A percentile compares a stretch with the other conserved stretches of the same genome.
phyloP scores from a whole-genome alignment of 2,113 vertebrate species.

The Procavia capensis region DNA sequence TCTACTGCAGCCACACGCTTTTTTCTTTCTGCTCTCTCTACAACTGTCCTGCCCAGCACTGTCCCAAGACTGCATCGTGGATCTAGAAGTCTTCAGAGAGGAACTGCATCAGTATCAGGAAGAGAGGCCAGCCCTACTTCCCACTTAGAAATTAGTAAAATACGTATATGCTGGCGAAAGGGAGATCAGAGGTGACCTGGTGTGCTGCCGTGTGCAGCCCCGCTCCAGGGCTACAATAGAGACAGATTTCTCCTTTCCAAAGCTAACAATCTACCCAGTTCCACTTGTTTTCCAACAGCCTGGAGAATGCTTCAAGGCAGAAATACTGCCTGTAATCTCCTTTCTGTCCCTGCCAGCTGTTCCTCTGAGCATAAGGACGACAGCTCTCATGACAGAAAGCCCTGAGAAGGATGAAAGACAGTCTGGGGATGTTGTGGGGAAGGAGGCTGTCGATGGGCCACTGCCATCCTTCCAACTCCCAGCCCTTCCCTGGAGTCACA shows the following conservation, averaged over 20 bases:
- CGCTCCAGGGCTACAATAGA: neutral
- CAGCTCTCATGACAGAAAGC: neutral
- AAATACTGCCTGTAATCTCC: conserved; percentile 69
- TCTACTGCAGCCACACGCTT: neutral
- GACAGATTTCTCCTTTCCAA: conserved; percentile 2
- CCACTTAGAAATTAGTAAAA: conserved; percentile 40
- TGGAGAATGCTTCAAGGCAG: conserved; percentile 68
- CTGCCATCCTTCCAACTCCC: rapidly evolving
- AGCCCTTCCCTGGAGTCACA: neutral
- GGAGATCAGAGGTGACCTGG: neutral
- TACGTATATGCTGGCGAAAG: neutral
- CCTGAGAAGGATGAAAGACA: neutral
- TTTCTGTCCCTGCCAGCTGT: conserved; percentile 50
- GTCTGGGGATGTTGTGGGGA: neutral
- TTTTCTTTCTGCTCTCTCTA: neutral
- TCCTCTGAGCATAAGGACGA: conserved; percentile 44
- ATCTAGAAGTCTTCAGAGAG: neutral
- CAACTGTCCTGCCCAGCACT: rapidly evolving
- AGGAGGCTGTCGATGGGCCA: neutral
- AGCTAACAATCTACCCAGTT: conserved; percentile 3
- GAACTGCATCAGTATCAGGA: neutral
- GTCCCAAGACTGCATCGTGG: rapidly evolving
- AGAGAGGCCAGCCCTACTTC: neutral
- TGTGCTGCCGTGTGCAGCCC: rapidly evolving
- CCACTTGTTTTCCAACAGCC: conserved; percentile 49